A percentile compares a stretch with the other conserved stretches of the same genome.
phyloP scores from a whole-genome alignment of 2,888 invertebrate genomes.

The Morinoia aosen region DNA sequence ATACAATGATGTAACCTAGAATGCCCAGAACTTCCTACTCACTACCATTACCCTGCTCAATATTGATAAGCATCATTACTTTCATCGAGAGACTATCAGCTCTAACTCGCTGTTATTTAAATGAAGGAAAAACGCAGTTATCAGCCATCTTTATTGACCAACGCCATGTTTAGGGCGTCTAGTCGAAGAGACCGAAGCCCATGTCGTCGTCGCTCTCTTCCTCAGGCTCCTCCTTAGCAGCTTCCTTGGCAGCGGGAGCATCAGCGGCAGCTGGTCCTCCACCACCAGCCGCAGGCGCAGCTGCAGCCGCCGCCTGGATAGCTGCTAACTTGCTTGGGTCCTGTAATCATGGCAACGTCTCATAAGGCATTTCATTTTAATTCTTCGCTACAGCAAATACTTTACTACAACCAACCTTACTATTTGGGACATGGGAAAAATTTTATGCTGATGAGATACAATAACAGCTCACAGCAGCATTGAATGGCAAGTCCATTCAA shows the following conservation, averaged over 20 bases:
- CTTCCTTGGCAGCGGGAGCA: constrained; percentile 79
- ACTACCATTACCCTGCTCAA: too few relatives aligned
- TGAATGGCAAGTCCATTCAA: too few relatives aligned
- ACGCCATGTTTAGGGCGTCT: constrained; percentile 59
- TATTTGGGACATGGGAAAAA: too few relatives aligned
- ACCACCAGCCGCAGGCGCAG: constrained; percentile 78
- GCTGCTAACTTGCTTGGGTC: constrained; percentile 96
- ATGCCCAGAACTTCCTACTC: too few relatives aligned
- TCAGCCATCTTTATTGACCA: constrained; percentile 53
- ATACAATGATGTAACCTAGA: too few relatives aligned
- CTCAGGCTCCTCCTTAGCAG: constrained; percentile 79
- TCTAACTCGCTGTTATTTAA: too few relatives aligned
- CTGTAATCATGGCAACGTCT: constrained; percentile 22
- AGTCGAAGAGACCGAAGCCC: constrained; percentile 80
- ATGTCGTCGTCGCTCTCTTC: constrained; percentile 88
- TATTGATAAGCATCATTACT: too few relatives aligned
- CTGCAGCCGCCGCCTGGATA: constrained; percentile 78
- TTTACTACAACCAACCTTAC: background rate
- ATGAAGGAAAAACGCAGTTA: background rate
- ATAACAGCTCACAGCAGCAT: too few relatives aligned
- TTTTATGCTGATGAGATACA: too few relatives aligned
- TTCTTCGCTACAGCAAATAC: background rate
- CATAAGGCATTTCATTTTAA: background rate
- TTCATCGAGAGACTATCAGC: too few relatives aligned
- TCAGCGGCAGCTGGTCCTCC: constrained; percentile 78